Percentiles rank a stretch among this genome's conserved stretches.
These are phyloP conservation scores for Micronycteris hirsuta DNA, from an alignment of 2,113 vertebrate species.

Conservation along the genomic window DNA sequence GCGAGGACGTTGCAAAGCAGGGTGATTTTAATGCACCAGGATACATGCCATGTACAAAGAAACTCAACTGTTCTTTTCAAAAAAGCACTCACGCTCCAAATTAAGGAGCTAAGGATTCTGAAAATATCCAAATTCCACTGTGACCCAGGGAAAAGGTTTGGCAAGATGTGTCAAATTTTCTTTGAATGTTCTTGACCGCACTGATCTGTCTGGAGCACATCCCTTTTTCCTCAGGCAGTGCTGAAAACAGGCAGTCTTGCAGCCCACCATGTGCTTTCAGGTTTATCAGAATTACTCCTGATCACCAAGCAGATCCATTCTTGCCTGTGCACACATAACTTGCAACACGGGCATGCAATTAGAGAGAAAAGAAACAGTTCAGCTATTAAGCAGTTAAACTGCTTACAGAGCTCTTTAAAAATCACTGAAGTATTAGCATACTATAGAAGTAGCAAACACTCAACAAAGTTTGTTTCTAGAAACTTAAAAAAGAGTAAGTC, in stretches of 20 bases:
- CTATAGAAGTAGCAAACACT: not conserved
- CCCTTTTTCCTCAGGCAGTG: not conserved
- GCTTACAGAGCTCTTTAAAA: slow-evolving; percentile 31
- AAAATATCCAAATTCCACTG: not conserved
- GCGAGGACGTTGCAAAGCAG: not conserved
- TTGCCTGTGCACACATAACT: slow-evolving; percentile 36
- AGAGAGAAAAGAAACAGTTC: slow-evolving; percentile 70
- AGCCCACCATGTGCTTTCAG: not conserved
- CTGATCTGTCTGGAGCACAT: not conserved
- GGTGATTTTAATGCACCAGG: not conserved
- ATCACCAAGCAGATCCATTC: slow-evolving; percentile 39
- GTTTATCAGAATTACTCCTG: slow-evolving; percentile 55
- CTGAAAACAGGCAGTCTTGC: not conserved
- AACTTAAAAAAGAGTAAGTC: not conserved
- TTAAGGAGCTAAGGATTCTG: not conserved
- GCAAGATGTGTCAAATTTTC: not conserved
- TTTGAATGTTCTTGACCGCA: not conserved
- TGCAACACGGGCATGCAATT: slow-evolving; percentile 43
- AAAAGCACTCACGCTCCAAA: not conserved
- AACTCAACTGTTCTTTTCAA: not conserved
- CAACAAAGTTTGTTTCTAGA: not conserved
- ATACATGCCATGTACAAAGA: not conserved
- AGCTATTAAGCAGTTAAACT: slow-evolving; percentile 49
- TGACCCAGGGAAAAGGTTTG: not conserved
- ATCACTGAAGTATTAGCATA: not conserved